Percentiles rank a stretch among this genome's conserved stretches.
Conservation (phyloP, 1,140 invertebrate species). For the Halictus rubicundus region DNA sequence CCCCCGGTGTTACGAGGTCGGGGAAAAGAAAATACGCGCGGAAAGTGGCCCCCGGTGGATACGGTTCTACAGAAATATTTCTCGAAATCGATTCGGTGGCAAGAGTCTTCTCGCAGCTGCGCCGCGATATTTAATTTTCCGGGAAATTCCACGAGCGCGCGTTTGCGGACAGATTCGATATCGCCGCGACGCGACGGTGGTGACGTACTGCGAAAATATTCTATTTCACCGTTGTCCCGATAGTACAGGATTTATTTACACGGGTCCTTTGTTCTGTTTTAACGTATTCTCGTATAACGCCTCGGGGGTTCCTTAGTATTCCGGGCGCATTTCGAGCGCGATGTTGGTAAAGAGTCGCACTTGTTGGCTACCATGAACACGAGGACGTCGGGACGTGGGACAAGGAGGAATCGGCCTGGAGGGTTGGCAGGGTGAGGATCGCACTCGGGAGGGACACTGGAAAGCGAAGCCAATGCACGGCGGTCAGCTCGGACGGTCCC, state of each 20-base stretch:
- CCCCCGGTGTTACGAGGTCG: background rate
- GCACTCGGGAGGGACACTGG: conserved; percentile 72
- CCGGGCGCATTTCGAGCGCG: conserved; percentile 70
- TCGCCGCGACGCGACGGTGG: no score
- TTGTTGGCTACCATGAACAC: conserved; percentile 76
- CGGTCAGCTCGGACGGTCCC: conserved; percentile 75
- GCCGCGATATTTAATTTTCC: background rate
- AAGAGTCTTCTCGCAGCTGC: no score
- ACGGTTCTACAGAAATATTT: background rate
- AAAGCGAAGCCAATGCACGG: conserved; percentile 76
- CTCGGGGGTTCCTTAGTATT: conserved; percentile 71
- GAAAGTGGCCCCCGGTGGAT: no score
- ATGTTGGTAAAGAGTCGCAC: conserved; percentile 79
- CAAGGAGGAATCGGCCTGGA: conserved; percentile 52
- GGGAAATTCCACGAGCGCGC: no score
- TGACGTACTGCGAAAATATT: no score
- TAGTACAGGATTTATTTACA: background rate
- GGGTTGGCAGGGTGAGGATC: conserved; percentile 67
- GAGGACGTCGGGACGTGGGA: conserved; percentile 69
- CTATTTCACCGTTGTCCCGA: background rate
- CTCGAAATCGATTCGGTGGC: background rate
- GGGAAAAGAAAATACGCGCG: background rate
- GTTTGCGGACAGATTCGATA: background rate
- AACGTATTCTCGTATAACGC: conserved; percentile 35
- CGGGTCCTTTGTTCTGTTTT: conserved; percentile 3